Base-by-base conservation (phyloP, 2,888 invertebrate genomes). In the Drosophila histrio region DNA sequence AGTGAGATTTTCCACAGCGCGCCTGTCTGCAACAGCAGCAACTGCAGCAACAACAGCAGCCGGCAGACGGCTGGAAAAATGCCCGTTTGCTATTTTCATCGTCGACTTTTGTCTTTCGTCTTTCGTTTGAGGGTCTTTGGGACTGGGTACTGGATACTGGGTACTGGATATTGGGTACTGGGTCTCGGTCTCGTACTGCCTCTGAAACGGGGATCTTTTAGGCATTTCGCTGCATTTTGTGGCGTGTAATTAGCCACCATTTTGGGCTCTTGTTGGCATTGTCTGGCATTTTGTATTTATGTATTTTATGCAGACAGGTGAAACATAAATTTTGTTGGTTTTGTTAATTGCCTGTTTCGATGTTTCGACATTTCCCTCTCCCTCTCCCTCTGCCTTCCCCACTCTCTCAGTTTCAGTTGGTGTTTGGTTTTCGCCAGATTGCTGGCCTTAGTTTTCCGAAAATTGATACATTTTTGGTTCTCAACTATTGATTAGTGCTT, bases 1-100 rank as follows among this genome's bases (percentile, higher is more conserved):
- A 89, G 89, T 90, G 89, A 88, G 88, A 89, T 84, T 89, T 88
- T 90, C 89, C 87, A 83, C 86, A 87, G 85, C 76, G 76, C 72
- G 72, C 68, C 83, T 79, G 79, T 78, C 88, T 85, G 74, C 72
- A 71, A 52, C 75, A 68, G 64, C 79, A 68, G 38, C 53, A 56
- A 62, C 63, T 39, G 41, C 22, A 26, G 13, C 30, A 44, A n/a
- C 44, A 22, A 34, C 38, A 43, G 59, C 65, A 47, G 36, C 24
- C 32, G 44, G 28, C 17, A 60, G 72, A 70, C 43, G 69, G 41
- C 75, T 75, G 72, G 86, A 84, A 87, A 78, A 82, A 74, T 87
- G 77, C 73, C 67, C 64, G 47, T 52, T 73, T 79, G 83, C 83
- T 74, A 82, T 84, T 87, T 82, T 72, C 86, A 79, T 38, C 38